Base-by-base conservation (phyloP, 2,888 invertebrate species). In the Hypomecis punctinalis region DNA sequence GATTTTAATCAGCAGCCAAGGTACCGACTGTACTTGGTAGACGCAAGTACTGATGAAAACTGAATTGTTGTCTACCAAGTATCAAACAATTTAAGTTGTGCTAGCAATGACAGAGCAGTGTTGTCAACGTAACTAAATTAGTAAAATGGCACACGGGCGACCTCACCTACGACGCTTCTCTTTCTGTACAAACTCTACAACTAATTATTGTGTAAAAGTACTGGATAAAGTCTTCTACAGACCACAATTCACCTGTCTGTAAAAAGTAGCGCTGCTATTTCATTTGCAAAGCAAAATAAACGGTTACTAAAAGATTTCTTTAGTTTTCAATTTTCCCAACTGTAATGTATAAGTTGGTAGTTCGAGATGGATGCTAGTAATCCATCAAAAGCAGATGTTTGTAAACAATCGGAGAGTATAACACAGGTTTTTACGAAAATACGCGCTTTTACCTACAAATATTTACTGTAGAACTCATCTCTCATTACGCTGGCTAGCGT, bases 321-420 rank as follows among this genome's bases (percentile, higher is more conserved):
- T 51, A 51, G 51, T 51, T 13, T 9, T 4, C 0, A 3, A 9
- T 23, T 39, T 51, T 5, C 9, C 9, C 39, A 51, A 8, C 13
- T 39, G 9, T 37, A 35, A 4, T 5, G 39, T 23, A 39, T 11
- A 51, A 51, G 39, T 51, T 13, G 51, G 39, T 9, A 8, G 11
- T 5, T 40, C 52, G 6, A n/a, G 40, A 52, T 52, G 40, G 23
- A 52, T 55, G 45, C 13, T 51, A 49, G 52, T 45, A 52, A 52
- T 59, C 45, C 59, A 52, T 59, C 59, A 52, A 59, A 59, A 36
- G 37, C 8, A 36, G 4, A 45, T 52, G 51, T 56, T 47, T 47
- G 56, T 56, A 56, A 56, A 56, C 56, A 56, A 40, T 47, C 56
- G n/a, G 56, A 23, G 33, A 56, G 43, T 54, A 36, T 45, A 35